Evolutionary conservation across 2,113 vertebrate genomes (phyloP).

Genomic region (Amblyopsis rosae): DNA sequence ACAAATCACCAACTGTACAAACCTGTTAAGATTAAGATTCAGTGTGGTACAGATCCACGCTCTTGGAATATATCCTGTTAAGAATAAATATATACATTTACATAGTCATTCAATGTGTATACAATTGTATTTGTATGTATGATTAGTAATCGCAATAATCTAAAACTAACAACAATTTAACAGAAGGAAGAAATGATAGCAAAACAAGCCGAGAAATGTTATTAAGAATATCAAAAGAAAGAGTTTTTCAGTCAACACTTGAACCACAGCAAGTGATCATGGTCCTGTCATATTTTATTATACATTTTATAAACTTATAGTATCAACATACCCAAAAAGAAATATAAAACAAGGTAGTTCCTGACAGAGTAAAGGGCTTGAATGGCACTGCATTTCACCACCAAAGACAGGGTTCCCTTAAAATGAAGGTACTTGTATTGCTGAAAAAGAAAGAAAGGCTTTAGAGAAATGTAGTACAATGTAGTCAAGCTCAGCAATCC

Average conservation of each 20-base stretch:
- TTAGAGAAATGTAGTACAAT: neutral
- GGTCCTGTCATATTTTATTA: no score
- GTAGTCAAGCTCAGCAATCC: neutral
- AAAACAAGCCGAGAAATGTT: no score
- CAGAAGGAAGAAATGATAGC: no score
- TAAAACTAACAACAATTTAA: no score
- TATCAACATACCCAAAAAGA: conserved; percentile 87
- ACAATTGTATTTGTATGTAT: no score
- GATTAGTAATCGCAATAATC: no score
- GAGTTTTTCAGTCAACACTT: no score
- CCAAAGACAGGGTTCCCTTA: conserved; percentile 81
- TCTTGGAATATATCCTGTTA: conserved; percentile 86
- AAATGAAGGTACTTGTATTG: conserved; percentile 94
- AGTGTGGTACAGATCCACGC: conserved; percentile 87
- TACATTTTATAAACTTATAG: no score
- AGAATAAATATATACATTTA: neutral
- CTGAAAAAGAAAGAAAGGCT: conserved; percentile 69
- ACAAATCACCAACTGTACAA: conserved; percentile 31
- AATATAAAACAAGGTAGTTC: conserved; percentile 85
- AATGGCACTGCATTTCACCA: conserved; percentile 85
- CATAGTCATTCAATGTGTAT: neutral
- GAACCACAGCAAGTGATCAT: no score
- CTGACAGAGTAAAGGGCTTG: conserved; percentile 87
- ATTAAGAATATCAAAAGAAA: no score
- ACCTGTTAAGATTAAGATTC: conserved; percentile 85